These are phyloP conservation scores for Sebastes dallii DNA, from an alignment of 2,797 vertebrate species.

Conservation along the genomic window DNA sequence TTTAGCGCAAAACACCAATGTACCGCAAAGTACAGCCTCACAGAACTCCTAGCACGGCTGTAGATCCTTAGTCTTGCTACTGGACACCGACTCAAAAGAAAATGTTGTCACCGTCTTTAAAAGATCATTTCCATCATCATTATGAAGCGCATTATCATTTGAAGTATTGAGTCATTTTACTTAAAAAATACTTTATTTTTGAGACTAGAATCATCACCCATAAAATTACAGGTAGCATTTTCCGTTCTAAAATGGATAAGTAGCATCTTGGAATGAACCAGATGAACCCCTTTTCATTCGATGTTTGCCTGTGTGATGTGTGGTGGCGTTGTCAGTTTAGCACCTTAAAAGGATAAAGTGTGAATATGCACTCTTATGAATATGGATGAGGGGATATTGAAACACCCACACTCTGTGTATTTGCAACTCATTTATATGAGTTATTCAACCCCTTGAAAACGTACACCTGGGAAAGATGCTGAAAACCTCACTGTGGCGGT, in stretches of 20 bases:
- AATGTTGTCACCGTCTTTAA: neutral
- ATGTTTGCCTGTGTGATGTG: constrained; percentile 10
- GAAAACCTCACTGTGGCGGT: constrained; percentile 1
- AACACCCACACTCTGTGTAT: constrained; percentile 60
- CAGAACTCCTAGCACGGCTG: neutral
- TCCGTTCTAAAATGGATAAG: constrained; percentile 13
- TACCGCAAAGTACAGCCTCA: neutral
- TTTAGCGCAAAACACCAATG: neutral
- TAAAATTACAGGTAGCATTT: constrained; percentile 21
- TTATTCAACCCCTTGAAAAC: constrained; percentile 33
- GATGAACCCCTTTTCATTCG: constrained; percentile 32
- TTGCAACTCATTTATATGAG: constrained; percentile 49
- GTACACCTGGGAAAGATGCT: constrained; percentile 40
- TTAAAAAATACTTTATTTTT: neutral
- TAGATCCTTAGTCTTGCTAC: neutral
- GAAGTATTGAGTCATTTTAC: neutral
- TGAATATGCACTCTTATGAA: constrained; percentile 46
- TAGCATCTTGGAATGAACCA: constrained; percentile 14
- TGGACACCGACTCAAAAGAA: neutral
- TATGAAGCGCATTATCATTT: neutral
- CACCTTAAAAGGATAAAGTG: constrained; percentile 55
- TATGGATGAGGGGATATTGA: constrained; percentile 61
- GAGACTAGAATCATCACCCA: neutral
- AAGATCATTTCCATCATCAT: neutral
- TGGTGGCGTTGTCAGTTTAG: constrained; percentile 31